Evolutionary conservation across 2,888 invertebrate genomes (phyloP).

Genomic region (Spialia ferax): DNA sequence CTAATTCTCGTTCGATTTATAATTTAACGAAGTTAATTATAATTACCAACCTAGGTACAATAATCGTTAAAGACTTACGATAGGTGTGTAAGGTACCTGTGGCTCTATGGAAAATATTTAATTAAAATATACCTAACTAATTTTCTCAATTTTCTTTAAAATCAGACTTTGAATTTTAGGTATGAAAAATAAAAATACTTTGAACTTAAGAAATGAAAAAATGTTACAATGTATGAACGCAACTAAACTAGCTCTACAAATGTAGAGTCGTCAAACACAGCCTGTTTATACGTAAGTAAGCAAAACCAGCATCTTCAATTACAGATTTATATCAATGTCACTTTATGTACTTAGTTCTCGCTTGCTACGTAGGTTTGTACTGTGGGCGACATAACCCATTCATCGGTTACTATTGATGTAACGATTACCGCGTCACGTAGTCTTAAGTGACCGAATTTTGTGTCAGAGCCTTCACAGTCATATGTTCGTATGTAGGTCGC

Average conservation of each 20-base stretch:
- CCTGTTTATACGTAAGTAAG: conserved; percentile 31
- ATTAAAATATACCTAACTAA: no score
- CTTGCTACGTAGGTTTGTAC: conserved; percentile 40
- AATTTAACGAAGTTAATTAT: no score
- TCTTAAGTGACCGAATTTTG: conserved; percentile 56
- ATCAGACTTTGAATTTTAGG: no score
- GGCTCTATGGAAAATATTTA: no score
- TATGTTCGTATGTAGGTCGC: conserved; percentile 12
- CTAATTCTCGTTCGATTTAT: no score
- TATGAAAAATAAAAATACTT: no score
- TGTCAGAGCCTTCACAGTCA: conserved; percentile 31
- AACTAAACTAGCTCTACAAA: conserved; percentile 5
- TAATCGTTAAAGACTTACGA: no score
- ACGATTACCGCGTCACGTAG: conserved; percentile 62
- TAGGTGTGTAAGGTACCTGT: no score
- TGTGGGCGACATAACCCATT: conserved; percentile 49
- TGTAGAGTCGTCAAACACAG: conserved; percentile 14
- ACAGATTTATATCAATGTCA: conserved; percentile 39
- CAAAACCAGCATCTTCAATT: conserved; percentile 39
- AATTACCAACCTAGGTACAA: no score
- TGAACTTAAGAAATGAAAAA: background rate
- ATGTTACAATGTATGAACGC: background rate
- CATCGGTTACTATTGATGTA: conserved; percentile 45
- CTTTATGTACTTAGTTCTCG: conserved; percentile 3
- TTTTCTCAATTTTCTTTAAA: no score